A percentile compares a stretch with the other conserved stretches of the same genome.
phyloP scores from a whole-genome alignment of 2,888 invertebrate genomes.

The Actias luna region DNA sequence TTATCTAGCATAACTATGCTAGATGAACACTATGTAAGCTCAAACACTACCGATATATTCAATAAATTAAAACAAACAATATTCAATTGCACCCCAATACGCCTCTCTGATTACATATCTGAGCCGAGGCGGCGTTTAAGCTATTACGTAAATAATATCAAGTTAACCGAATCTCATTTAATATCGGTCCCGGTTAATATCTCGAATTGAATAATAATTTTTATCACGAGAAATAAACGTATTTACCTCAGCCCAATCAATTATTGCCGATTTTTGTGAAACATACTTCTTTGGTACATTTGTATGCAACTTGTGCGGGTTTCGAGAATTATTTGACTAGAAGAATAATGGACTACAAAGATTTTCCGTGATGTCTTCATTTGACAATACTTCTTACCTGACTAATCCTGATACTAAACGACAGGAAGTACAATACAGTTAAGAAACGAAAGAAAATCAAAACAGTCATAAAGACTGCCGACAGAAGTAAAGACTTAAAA shows the following conservation, averaged over 20 bases:
- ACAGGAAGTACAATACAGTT: no score
- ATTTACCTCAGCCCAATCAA: not conserved
- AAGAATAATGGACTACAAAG: no score
- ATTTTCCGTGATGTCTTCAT: no score
- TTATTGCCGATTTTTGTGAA: not conserved
- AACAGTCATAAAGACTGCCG: no score
- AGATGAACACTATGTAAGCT: no score
- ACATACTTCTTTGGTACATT: not conserved
- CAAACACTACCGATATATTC: no score
- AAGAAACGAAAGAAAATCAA: no score
- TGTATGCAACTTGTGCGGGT: not conserved
- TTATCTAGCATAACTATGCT: no score
- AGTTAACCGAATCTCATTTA: not conserved
- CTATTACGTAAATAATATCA: not conserved
- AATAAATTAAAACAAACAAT: not conserved
- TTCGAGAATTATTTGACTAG: no score
- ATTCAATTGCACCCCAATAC: not conserved
- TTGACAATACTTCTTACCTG: no score
- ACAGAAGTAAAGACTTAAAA: no score
- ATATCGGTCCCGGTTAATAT: not conserved
- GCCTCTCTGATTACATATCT: not conserved
- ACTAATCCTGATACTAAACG: no score
- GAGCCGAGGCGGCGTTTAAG: not conserved
- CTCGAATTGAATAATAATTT: not conserved
- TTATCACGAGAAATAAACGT: not conserved